Evolutionary conservation across 2,113 vertebrate species (phyloP), one percentile per base, ranked within the genome.

Genomic region (Montifringilla adamsi): DNA sequence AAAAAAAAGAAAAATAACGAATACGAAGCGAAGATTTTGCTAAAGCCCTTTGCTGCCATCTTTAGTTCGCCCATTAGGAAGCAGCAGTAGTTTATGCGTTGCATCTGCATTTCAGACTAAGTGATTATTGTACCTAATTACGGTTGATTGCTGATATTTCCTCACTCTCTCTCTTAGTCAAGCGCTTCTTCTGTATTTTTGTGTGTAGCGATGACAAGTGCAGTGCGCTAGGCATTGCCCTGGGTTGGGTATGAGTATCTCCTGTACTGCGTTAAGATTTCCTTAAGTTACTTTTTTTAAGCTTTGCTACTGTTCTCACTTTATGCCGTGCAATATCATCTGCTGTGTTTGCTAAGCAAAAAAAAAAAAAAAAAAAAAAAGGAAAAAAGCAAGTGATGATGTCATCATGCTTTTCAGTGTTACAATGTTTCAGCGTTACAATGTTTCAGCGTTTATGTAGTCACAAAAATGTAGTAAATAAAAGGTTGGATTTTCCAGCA

Each of bases 401-500:
- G 98, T 98, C 99, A 99, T 99, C 98, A 98, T 98, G 98, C 98
- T 99, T 99, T 99, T 99, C 98, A 99, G 98, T 99, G 99, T 99
- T 99, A 98, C 98, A 98, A 99, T 99, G 98, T 99, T 99, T 99
- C 98, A 98, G 98, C 98, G 98, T 99, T 99, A 98, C 98, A 98
- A 99, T 99, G 98, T 99, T 99, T 99, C 98, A 98, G 98, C 98
- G 98, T 99, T 99, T 99, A 98, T 99, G 99, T 99, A 99, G 99
- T 99, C 98, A 98, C 98, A 98, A 98, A 98, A 98, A 98, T 98
- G 98, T 99, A 99, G 98, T 99, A 98, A 99, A 99, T 99, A 99
- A 99, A 99, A 98, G 98, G 98, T 99, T 99, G 99, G 98, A 98
- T 98, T 99, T 99, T 99, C 98, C 99, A 99, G 98, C 99, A 98